Conservation (phyloP, 2,888 invertebrate species). For the Panopea generosa region DNA sequence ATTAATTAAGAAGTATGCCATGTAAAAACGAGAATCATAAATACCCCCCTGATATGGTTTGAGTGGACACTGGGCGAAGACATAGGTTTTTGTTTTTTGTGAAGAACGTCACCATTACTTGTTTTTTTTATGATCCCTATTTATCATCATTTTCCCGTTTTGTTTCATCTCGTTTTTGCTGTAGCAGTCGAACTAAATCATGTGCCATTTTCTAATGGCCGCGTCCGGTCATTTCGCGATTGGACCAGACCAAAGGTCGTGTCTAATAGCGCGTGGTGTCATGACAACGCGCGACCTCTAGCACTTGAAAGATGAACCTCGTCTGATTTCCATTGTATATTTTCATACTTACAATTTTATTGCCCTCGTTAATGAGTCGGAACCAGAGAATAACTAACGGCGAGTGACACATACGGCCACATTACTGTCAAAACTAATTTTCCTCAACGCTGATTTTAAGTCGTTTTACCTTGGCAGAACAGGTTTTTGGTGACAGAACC, state of each 20-base stretch:
- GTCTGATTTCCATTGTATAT: conserved; percentile 19
- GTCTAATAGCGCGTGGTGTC: conserved; percentile 51
- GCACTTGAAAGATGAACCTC: conserved; percentile 35
- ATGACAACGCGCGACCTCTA: conserved; percentile 40
- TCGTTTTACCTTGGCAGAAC: conserved; percentile 6
- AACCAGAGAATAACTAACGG: conserved; percentile 11
- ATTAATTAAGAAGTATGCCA: too few relatives aligned
- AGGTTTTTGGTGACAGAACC: conserved; percentile 14
- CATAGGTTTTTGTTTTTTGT: too few relatives aligned
- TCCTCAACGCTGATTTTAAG: conserved; percentile 17
- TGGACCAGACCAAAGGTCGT: conserved; percentile 32
- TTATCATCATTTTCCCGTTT: too few relatives aligned
- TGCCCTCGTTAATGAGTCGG: conserved; percentile 25
- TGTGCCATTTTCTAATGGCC: conserved; percentile 9
- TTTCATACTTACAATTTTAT: conserved; percentile 25
- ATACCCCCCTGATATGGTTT: too few relatives aligned
- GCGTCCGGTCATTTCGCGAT: conserved; percentile 14
- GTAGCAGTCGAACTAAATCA: conserved; percentile 7
- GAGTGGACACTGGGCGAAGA: too few relatives aligned
- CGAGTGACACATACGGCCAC: conserved; percentile 16
- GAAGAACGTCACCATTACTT: too few relatives aligned
- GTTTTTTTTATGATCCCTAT: too few relatives aligned
- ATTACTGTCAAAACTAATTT: conserved; percentile 43
- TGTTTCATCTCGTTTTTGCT: too few relatives aligned
- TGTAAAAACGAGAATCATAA: too few relatives aligned